Evolutionary conservation across 1,140 invertebrate genomes (phyloP), one percentile per base, ranked within the genome.

Genomic region (Drosophila lacertosa): DNA sequence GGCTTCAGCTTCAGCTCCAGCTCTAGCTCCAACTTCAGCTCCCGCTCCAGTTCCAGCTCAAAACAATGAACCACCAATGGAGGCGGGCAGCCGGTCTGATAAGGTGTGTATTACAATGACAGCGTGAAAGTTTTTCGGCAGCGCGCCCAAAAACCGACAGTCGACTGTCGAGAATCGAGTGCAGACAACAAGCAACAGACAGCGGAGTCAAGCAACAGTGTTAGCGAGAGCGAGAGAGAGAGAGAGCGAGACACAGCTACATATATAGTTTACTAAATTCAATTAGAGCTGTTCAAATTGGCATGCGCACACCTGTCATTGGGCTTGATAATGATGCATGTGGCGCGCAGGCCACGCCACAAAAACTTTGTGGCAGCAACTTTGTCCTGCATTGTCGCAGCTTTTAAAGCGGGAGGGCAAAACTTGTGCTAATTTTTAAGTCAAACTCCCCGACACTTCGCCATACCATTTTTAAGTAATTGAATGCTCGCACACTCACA

Each of bases 91-190:
- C 29, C 47, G 39, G 50, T 48, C 60, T 59, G 69, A 62, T 69
- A 62, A 84, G 81, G 81, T 84, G 81, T 84, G 81, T 84, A 84
- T 84, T 84, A 84, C 81, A 84, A 84, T 84, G 81, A 88, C 81
- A 86, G 81, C 65, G 81, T 68, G 69, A 84, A 84, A 84, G 68
- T 84, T 84, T 83, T 69, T 72, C 57, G 64, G 64, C 55, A 53
- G 60, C 47, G 26, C 51, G 26, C 50, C 47, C 32, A 5, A 9
- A 45, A 54, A 50, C 42, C 35, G 29, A 44, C 45, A 64, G 50
- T 24, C 29, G 24, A 26, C 26, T 45, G 32, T 39, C 35, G 50
- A 37, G 11, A 53, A 35, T 39, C 26, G 37, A 40, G 22, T 24
- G 20, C 37, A 54, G 22, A 33, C 37, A 60, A 50, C 18, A 24